A percentile compares a stretch with the other conserved stretches of the same genome.
Evolutionary conservation across 2,113 vertebrate species (phyloP).

Genomic region (Cariama cristata): DNA sequence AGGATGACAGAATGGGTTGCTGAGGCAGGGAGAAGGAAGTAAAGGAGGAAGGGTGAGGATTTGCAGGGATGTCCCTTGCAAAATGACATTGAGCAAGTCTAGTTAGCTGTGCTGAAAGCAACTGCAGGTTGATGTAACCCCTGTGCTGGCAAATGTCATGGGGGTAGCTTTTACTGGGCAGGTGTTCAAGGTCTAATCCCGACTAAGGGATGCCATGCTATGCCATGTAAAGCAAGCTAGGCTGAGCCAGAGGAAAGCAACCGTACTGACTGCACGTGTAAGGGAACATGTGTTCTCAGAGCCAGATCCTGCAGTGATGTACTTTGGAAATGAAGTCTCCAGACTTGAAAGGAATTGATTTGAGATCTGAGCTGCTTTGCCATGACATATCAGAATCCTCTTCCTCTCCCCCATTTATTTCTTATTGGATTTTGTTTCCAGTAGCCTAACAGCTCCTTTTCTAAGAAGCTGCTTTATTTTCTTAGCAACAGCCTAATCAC

Average conservation of each 20-base stretch:
- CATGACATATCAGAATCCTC: background rate
- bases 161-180: background rate
- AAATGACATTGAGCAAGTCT: background rate
- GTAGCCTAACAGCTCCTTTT: background rate
- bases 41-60: background rate
- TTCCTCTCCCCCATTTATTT: background rate
- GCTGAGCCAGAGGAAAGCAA: background rate
- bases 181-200: background rate
- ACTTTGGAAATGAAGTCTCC: background rate
- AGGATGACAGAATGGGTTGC: background rate
- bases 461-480: background rate
- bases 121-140: background rate
- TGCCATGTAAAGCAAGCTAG: background rate
- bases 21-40: background rate
- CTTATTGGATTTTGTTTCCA: background rate
- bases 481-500: background rate
- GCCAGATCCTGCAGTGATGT: background rate
- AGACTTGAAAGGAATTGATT: background rate
- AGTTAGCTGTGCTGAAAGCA: background rate
- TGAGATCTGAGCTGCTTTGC: background rate
- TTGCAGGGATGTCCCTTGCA: background rate
- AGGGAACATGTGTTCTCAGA: background rate
- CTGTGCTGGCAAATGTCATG: background rate
- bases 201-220: background rate
- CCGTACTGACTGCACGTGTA: accelerated